phyloP scores from a whole-genome alignment of 2,113 vertebrate species.

The Platysternon megacephalum region DNA sequence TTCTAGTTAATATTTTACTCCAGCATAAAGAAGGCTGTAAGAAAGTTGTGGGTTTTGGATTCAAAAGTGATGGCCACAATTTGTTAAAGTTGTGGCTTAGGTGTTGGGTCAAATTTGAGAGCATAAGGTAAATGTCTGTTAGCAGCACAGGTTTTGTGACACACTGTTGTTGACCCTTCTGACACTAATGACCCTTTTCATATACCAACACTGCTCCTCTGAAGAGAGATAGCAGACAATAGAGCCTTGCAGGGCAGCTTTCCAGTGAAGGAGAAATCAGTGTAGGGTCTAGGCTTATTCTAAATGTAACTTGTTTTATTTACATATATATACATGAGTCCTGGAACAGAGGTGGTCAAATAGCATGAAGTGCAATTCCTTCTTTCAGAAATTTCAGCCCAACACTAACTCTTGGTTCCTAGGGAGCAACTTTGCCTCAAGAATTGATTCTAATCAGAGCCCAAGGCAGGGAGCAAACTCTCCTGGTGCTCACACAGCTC shows the following conservation, averaged over 20 bases:
- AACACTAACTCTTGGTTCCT: not conserved
- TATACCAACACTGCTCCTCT: not conserved
- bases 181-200: not conserved
- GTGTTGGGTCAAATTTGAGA: not conserved
- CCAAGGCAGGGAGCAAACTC: not conserved
- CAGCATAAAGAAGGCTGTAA: not conserved
- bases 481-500: not conserved
- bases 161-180: not conserved
- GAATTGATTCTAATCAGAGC: not conserved
- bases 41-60: not conserved
- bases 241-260: not conserved
- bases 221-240: not conserved
- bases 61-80: not conserved
- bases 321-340: rapidly evolving
- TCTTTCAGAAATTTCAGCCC: not conserved
- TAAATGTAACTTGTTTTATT: not conserved
- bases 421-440: not conserved
- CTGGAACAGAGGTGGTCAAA: not conserved
- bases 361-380: not conserved
- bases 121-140: not conserved
- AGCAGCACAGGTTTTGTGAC: not conserved
- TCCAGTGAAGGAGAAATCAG: rapidly evolving
- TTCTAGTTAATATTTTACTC: not conserved
- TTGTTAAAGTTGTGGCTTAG: not conserved
- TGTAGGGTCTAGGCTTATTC: not conserved